phyloP scores from a whole-genome alignment of 2,888 invertebrate species.

The Zhuqinia jingwanae region DNA sequence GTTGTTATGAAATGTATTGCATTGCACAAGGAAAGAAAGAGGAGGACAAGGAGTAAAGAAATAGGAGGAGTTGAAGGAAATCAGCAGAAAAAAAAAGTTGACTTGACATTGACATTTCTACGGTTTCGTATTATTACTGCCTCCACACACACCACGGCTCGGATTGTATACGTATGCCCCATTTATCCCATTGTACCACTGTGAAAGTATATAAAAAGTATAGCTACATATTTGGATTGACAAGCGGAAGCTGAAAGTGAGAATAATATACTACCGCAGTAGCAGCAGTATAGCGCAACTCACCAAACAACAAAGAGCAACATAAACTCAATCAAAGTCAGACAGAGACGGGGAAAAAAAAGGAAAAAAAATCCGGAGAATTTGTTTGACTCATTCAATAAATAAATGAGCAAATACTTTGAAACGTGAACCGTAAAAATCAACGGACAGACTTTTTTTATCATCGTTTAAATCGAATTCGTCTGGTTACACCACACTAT shows the following conservation, averaged over 20 bases:
- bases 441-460: background rate
- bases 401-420: conserved; percentile 32
- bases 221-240: conserved; percentile 11
- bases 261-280: background rate
- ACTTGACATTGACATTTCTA: conserved; percentile 64
- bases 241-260: background rate
- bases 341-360: conserved; percentile 35
- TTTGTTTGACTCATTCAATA: conserved; percentile 49
- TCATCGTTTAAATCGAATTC: background rate
- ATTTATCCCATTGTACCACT: background rate
- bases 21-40: conserved; percentile 25
- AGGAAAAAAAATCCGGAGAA: conserved; percentile 33
- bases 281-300: background rate
- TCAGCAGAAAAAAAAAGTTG: conserved; percentile 52
- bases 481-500: too few relatives aligned
- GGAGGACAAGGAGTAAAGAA: conserved; percentile 50
- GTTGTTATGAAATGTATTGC: background rate
- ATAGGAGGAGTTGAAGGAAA: conserved; percentile 46
- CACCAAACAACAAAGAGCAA: conserved; percentile 36
- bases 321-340: conserved; percentile 26
- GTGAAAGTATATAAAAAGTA: too few relatives aligned
- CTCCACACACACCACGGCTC: too few relatives aligned
- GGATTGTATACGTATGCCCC: conserved; percentile 45
- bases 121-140: conserved; percentile 31
- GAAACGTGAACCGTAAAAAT: background rate